Evolutionary conservation across 2,113 vertebrate genomes (phyloP), one percentile per base, ranked within the genome.

Genomic region (Rafetus swinhoei): DNA sequence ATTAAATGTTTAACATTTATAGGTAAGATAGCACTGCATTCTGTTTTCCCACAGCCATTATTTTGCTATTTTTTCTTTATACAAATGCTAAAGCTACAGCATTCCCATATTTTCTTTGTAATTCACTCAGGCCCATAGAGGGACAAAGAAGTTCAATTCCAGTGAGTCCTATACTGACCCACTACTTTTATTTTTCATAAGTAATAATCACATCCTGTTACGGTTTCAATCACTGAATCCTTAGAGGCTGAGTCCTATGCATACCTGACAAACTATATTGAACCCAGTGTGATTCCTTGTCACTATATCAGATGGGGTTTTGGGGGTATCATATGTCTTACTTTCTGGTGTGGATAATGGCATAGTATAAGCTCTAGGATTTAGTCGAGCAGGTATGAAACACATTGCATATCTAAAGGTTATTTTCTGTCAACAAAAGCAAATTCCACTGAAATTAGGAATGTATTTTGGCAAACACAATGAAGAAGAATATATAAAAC

Each of bases 381-480:
- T 96, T 95, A 88, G 92, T 4, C 14, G 60, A 81, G 27, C 93
- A 95, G 39, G 9, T 8, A 1, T 84, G 29, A 94, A 95, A 90
- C 84, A 12, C 5, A 56, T 8, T 86, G 25, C 6, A 56, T 77
- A 91, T 87, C 60, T 87, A 84, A 95, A 81, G 65, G 3, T 56
- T 86, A 81, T 87, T 93, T 96, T 92, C 35, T 74, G 53, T 55
- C 24, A 89, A 2, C 4, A 88, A 82, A 89, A 93, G 24, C 32
- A 87, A 88, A 85, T 57, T 27, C 25, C 39, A 86, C 50, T 79
- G 60, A 95, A 96, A 86, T 76, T 81, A 94, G 45, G 19, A 45
- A 62, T 81, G 12, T 12, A 76, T 94, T 96, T 89, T 96, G 85
- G 32, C 72, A 93, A 76, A 88, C 93, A 89, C 93, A 89, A 87